Evolutionary conservation across 1,140 invertebrate species (phyloP).

Genomic region (Drosophila busckii): DNA sequence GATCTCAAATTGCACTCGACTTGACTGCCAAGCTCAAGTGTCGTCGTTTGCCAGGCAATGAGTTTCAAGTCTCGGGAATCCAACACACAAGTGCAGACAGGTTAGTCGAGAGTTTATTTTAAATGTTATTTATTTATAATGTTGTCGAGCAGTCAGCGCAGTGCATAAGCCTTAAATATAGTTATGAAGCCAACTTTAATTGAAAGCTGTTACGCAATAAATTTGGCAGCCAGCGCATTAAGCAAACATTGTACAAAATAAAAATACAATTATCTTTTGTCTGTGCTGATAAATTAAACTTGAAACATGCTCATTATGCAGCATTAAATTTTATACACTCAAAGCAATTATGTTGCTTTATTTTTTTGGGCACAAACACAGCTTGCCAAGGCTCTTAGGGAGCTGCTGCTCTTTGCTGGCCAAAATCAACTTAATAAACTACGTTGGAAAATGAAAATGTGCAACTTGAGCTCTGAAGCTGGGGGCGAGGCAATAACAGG

Average conservation of each 20-base stretch:
- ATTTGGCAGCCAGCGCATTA: conserved; percentile 22
- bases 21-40: conserved; percentile 36
- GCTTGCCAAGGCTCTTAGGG: neutral
- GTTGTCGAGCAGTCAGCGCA: conserved; percentile 25
- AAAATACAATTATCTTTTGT: conserved; percentile 47
- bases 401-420: neutral
- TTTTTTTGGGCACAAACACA: too few species aligned
- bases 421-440: conserved; percentile 67
- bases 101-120: conserved; percentile 71
- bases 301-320: conserved; percentile 57
- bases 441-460: conserved; percentile 56
- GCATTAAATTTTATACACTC: conserved; percentile 39
- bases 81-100: conserved; percentile 67
- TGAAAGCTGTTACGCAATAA: conserved; percentile 46
- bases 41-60: conserved; percentile 11
- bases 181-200: conserved; percentile 41
- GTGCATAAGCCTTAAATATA: too few species aligned
- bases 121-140: conserved; percentile 76
- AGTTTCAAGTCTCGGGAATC: conserved; percentile 29
- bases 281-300: conserved; percentile 54
- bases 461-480: conserved; percentile 42
- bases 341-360: conserved; percentile 61
- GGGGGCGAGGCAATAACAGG: neutral
- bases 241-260: conserved; percentile 18
- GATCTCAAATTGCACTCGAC: conserved; percentile 55